phyloP scores from a whole-genome alignment of 2,888 invertebrate genomes.

The Polydrusus tereticollis region DNA sequence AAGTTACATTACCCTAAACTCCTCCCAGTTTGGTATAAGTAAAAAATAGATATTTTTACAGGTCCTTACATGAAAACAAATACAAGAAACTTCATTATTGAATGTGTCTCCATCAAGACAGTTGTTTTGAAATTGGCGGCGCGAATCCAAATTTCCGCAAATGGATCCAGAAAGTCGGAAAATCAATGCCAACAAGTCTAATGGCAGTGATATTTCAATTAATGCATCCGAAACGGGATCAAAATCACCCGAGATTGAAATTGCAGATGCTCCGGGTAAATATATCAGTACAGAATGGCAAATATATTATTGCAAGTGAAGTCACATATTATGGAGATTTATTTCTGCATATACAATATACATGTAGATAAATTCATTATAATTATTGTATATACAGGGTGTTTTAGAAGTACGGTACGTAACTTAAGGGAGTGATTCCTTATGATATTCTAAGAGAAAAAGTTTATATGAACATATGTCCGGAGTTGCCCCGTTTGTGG shows the following conservation, averaged over 20 bases:
- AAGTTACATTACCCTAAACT: too few relatives aligned
- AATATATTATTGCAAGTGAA: not conserved
- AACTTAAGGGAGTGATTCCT: too few relatives aligned
- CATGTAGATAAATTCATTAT: not conserved
- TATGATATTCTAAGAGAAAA: too few relatives aligned
- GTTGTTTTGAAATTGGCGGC: not conserved
- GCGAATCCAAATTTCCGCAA: not conserved
- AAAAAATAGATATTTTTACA: too few relatives aligned
- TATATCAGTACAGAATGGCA: not conserved
- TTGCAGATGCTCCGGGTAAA: conserved; percentile 1
- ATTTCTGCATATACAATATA: not conserved
- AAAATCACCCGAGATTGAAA: conserved; percentile 5
- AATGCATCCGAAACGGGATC: not conserved
- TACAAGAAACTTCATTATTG: not conserved
- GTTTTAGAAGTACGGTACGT: too few relatives aligned
- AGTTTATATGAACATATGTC: too few relatives aligned
- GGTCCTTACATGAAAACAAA: not conserved
- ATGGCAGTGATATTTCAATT: conserved; percentile 17
- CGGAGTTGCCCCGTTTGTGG: too few relatives aligned
- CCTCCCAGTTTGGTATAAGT: too few relatives aligned
- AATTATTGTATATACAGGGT: too few relatives aligned
- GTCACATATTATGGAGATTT: not conserved
- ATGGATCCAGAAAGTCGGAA: conserved; percentile 12
- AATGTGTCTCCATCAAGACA: not conserved
- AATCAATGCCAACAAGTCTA: conserved; percentile 9